These are phyloP conservation scores for Pangasius larnaudii DNA, from an alignment of 2,797 vertebrate genomes.

Conservation along the genomic window DNA sequence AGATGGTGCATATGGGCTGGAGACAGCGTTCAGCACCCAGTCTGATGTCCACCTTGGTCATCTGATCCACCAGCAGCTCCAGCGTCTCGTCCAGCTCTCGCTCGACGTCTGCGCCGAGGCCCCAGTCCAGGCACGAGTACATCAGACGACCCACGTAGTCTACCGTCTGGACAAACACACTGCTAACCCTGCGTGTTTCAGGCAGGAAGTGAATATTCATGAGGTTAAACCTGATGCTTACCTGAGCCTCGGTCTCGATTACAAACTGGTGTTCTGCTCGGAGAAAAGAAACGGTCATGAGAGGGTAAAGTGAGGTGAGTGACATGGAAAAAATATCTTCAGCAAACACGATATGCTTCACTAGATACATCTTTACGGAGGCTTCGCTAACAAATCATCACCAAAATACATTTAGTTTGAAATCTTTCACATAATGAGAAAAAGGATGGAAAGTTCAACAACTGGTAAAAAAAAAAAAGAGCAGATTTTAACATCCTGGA, in stretches of 20 bases:
- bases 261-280: slow-evolving; percentile 48
- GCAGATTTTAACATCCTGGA: no score
- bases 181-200: not conserved
- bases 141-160: slow-evolving; percentile 70
- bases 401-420: not conserved
- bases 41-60: slow-evolving; percentile 68
- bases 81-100: slow-evolving; percentile 70
- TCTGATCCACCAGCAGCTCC: slow-evolving; percentile 69
- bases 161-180: slow-evolving; percentile 61
- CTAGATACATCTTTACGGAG: not conserved
- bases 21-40: slow-evolving; percentile 35
- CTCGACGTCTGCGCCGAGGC: slow-evolving; percentile 69
- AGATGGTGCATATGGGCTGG: slow-evolving; percentile 57
- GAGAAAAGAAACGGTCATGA: not conserved
- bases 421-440: not conserved
- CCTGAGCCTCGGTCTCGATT: slow-evolving; percentile 60
- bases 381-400: not conserved
- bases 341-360: not conserved
- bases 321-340: not conserved
- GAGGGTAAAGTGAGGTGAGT: not conserved
- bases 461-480: no score
- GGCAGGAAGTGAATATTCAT: not conserved
- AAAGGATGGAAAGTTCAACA: not conserved
- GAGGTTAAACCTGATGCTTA: slow-evolving; percentile 34
- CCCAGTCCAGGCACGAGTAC: slow-evolving; percentile 79